Base-by-base conservation (phyloP, 2,888 invertebrate species). In the Microchrysa polita region DNA sequence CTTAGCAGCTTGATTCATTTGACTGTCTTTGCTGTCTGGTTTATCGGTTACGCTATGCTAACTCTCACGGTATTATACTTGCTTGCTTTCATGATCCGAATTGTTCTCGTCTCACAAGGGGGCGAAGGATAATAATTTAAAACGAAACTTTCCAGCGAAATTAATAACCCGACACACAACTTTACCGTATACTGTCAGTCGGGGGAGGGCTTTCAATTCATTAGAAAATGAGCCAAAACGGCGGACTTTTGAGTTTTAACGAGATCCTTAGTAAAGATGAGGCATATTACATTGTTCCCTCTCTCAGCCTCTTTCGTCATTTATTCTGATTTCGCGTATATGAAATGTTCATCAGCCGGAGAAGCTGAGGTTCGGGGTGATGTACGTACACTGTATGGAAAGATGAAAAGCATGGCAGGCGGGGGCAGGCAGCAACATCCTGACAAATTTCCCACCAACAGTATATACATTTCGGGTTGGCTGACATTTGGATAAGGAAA, bases 131-230 rank as follows among this genome's bases (percentile, higher is more conserved):
- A 18, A 55, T n/a, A 67, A 67, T 34, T 48, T 14, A 34, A 34
- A 55, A 69, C 14, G 69, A 55, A 69, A 40, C 69, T 22, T 48
- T 60, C 18, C 72, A n/a, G 72, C 61, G 61, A 63, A 72, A 72
- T 72, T 72, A 72, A 72, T 72, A 72, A 72, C 67, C 59, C 59
- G 60, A 48, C 40, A 73, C 67, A 73, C 40, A 42, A 52, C 61
- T 23, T 20, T 27, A 73, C 61, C 59, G 67, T 73, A 67, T 73
- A 5, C 69, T 73, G 67, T 59, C 59, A 73, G 73, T 40, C 60
- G n/a, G n/a, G n/a, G n/a, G n/a, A n/a, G 27, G 4, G 73, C 60
- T 73, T 73, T 59, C 73, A 53, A 65, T 73, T 73, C 73, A 73
- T 73, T 73, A 73, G 10, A 55, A 57, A 67, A 65, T 67, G 72